These are phyloP conservation scores for Eupelmus urozonus DNA, from an alignment of 2,888 invertebrate species.

Conservation along the genomic window DNA sequence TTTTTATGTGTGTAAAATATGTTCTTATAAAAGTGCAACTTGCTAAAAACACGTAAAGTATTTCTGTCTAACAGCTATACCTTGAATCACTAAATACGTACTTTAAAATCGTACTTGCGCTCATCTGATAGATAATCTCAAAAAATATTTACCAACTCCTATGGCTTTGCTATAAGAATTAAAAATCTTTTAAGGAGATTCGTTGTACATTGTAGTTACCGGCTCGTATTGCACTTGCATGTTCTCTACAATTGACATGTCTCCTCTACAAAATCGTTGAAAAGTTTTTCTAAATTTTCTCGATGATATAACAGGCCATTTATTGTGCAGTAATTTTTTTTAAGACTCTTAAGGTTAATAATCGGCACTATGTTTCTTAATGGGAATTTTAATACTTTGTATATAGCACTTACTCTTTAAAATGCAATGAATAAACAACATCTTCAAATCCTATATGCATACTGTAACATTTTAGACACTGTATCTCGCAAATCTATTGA, in stretches of 20 bases:
- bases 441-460: constrained; percentile 32
- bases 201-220: constrained; percentile 43
- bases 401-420: constrained; percentile 43
- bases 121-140: constrained; percentile 54
- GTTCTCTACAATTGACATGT: constrained; percentile 43
- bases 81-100: constrained; percentile 43
- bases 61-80: constrained; percentile 43
- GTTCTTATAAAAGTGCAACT: constrained; percentile 53
- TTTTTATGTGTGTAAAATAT: constrained; percentile 41
- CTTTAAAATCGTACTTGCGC: constrained; percentile 27
- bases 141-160: constrained; percentile 58
- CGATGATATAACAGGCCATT: constrained; percentile 24
- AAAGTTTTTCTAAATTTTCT: constrained; percentile 34
- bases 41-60: constrained; percentile 49
- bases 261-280: constrained; percentile 2
- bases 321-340: constrained; percentile 46
- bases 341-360: constrained; percentile 36
- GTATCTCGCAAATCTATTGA: constrained; percentile 41
- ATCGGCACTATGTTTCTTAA: constrained; percentile 49
- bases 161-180: constrained; percentile 36
- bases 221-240: constrained; percentile 49
- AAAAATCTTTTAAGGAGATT: constrained; percentile 31
- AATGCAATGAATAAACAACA: constrained; percentile 55
- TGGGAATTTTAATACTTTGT: constrained; percentile 55
- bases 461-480: constrained; percentile 27